Evolutionary conservation across 2,113 vertebrate species (phyloP).

Genomic region (Hydrochoerus hydrochaeris): DNA sequence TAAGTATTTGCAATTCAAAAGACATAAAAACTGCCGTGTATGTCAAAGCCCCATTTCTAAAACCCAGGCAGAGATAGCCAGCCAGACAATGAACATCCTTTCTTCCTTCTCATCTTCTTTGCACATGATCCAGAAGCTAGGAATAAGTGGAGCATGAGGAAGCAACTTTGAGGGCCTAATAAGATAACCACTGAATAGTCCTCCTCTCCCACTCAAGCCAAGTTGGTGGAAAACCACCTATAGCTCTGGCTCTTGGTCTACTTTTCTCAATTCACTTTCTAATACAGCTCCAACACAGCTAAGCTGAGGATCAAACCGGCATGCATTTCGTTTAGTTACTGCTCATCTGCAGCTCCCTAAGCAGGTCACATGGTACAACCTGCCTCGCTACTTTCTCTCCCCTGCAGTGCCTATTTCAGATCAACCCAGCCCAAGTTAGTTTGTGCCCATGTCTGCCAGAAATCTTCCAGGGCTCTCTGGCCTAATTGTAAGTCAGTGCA

Average conservation of each 20-base stretch:
- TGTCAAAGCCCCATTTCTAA: neutral
- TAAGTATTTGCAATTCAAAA: conserved; percentile 34
- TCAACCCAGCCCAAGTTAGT: neutral
- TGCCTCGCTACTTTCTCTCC: neutral
- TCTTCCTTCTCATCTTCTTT: neutral
- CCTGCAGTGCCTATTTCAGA: neutral
- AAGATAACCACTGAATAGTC: neutral
- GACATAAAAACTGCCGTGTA: neutral
- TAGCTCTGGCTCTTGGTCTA: neutral
- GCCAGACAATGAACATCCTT: neutral
- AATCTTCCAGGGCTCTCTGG: neutral
- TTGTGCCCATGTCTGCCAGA: too few relatives aligned
- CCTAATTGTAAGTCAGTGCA: neutral
- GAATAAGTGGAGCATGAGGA: neutral
- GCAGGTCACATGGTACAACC: neutral
- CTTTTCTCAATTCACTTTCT: conserved; percentile 9
- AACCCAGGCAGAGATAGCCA: neutral
- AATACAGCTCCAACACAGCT: neutral
- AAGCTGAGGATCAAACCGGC: neutral
- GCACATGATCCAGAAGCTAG: neutral
- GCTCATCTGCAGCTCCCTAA: neutral
- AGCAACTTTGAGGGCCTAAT: neutral
- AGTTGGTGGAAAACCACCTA: neutral
- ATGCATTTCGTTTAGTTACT: neutral
- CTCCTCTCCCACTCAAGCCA: neutral